These are phyloP conservation scores for Endomychus coccineus DNA, from an alignment of 2,888 invertebrate genomes.

Conservation along the genomic window DNA sequence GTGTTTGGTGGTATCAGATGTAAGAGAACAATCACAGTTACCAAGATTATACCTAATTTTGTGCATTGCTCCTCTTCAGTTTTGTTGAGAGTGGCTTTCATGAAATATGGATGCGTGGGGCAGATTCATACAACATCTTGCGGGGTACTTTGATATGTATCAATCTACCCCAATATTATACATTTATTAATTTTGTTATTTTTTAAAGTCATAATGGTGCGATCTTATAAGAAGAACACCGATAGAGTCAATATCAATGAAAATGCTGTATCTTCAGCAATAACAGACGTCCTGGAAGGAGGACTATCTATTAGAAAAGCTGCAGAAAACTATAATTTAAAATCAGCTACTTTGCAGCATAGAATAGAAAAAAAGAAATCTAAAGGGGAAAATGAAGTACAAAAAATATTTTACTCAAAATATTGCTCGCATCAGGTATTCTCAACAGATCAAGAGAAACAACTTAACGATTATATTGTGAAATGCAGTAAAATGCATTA, in stretches of 20 bases:
- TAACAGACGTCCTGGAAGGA: slow-evolving; percentile 2
- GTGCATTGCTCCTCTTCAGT: no score
- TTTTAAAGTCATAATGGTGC: neutral
- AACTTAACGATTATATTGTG: slow-evolving; percentile 20
- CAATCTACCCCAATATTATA: neutral
- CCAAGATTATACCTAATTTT: no score
- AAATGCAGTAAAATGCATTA: slow-evolving; percentile 24
- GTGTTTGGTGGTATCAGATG: no score
- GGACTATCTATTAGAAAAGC: slow-evolving; percentile 7
- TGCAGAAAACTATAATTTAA: slow-evolving; percentile 3
- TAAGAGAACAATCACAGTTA: no score
- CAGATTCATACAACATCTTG: slow-evolving; percentile 6
- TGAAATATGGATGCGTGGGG: no score
- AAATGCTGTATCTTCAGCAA: slow-evolving; percentile 3
- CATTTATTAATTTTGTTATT: neutral
- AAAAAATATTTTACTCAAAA: slow-evolving; percentile 14
- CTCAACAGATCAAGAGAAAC: slow-evolving; percentile 19
- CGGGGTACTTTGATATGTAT: neutral
- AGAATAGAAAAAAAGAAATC: slow-evolving; percentile 1
- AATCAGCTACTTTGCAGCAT: slow-evolving; percentile 5
- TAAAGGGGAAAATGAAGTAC: neutral
- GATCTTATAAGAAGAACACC: slow-evolving; percentile 9
- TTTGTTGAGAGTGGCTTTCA: no score
- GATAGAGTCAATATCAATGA: slow-evolving; percentile 8
- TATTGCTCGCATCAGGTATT: slow-evolving; percentile 21